These are phyloP conservation scores for Alligator sinensis DNA, from an alignment of 2,113 vertebrate species.

Conservation along the genomic window DNA sequence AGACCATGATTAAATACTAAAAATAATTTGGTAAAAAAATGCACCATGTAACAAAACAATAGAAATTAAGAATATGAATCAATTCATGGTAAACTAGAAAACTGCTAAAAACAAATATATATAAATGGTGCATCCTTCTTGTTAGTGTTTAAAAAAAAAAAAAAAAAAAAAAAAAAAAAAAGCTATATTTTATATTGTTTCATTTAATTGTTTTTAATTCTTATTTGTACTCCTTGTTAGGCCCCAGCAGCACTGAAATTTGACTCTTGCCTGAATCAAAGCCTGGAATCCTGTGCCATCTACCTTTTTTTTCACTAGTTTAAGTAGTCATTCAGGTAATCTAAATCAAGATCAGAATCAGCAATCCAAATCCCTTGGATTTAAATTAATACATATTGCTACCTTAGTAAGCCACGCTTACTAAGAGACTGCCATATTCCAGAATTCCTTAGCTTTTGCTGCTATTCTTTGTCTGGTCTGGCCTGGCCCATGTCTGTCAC, in stretches of 20 bases:
- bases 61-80: not conserved
- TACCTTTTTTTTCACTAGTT: not conserved
- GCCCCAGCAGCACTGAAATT: not conserved
- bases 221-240: not conserved
- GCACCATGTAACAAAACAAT: not conserved
- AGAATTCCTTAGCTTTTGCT: not conserved
- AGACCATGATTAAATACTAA: no score
- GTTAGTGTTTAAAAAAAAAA: no score
- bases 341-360: not conserved
- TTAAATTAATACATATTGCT: not conserved
- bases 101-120: no score
- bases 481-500: not conserved
- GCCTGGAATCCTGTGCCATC: not conserved
- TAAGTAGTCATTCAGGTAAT: not conserved
- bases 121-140: no score
- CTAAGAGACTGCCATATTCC: not conserved
- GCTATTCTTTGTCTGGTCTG: not conserved
- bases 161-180: not conserved
- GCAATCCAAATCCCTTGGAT: not conserved
- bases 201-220: not conserved
- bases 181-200: not conserved
- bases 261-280: rapidly evolving
- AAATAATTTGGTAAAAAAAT: no score
- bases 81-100: not conserved
- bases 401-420: not conserved